These are phyloP conservation scores for Canis aureus DNA, from an alignment of 2,113 vertebrate genomes.

Conservation along the genomic window DNA sequence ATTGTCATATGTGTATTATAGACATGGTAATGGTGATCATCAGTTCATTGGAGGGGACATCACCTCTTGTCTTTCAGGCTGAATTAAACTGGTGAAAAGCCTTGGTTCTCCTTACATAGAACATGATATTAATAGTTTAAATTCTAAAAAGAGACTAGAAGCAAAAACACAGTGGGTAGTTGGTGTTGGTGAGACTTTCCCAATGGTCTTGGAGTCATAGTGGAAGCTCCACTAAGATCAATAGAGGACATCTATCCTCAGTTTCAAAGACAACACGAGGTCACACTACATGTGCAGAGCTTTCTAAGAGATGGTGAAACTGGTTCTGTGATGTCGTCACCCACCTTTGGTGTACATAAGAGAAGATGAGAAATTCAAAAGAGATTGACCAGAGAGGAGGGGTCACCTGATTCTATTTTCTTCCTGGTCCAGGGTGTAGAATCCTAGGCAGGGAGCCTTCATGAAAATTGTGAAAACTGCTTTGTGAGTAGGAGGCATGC, in stretches of 20 bases:
- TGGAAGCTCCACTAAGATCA: background rate
- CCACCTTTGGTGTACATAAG: background rate
- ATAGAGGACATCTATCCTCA: rapidly evolving
- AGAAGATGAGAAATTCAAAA: background rate
- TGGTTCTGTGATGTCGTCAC: background rate
- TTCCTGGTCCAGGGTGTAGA: background rate
- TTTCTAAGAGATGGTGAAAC: background rate
- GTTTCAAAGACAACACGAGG: background rate
- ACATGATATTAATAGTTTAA: rapidly evolving
- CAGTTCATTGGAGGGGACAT: background rate
- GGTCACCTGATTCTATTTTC: rapidly evolving
- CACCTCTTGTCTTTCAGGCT: background rate
- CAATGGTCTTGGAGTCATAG: rapidly evolving
- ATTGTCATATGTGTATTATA: background rate
- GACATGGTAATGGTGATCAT: background rate
- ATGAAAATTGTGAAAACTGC: too few species aligned
- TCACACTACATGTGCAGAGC: background rate
- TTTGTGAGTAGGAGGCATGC: background rate
- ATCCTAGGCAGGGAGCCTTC: background rate
- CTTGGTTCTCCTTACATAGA: background rate
- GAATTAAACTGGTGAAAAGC: background rate
- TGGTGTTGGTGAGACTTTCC: background rate
- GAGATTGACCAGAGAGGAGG: background rate
- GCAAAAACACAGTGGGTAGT: rapidly evolving
- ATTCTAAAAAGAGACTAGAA: background rate